A percentile compares a stretch with the other conserved stretches of the same genome.
phyloP scores from a whole-genome alignment of 2,797 vertebrate species.

The Coilia nasus region DNA sequence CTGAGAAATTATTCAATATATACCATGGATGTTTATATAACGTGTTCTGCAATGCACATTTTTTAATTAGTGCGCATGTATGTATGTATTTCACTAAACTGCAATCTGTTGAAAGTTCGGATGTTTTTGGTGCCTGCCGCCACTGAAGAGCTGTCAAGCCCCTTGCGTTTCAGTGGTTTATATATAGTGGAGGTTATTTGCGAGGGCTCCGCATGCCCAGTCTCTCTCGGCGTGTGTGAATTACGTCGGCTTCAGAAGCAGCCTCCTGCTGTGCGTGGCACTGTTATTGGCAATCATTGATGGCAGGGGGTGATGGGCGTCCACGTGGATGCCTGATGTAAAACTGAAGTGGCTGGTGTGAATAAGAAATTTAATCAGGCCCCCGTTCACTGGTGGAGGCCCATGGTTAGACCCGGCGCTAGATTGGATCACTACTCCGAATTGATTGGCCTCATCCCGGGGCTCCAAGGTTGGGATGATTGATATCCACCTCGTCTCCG shows the following conservation, averaged over 20 bases:
- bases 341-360: conserved; percentile 42
- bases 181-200: not conserved
- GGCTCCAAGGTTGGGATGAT: conserved; percentile 45
- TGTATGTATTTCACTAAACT: not conserved
- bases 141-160: not conserved
- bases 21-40: not conserved
- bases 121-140: not conserved
- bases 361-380: conserved; percentile 68
- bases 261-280: conserved; percentile 21
- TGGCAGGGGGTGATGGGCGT: conserved; percentile 23
- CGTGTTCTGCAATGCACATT: not conserved
- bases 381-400: conserved; percentile 39
- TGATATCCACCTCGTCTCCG: conserved; percentile 48
- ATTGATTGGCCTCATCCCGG: conserved; percentile 56
- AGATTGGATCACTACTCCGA: conserved; percentile 52
- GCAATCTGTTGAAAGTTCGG: conserved; percentile 20
- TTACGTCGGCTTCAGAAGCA: conserved; percentile 39
- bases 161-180: not conserved
- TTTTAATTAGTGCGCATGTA: conserved; percentile 12
- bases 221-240: conserved; percentile 30
- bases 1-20: not conserved
- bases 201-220: not conserved
- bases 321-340: conserved; percentile 39
- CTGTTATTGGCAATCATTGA: conserved; percentile 42
- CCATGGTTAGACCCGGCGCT: conserved; percentile 48